Conservation (phyloP, 2,797 vertebrate species). For the Cyclopterus lumpus region DNA sequence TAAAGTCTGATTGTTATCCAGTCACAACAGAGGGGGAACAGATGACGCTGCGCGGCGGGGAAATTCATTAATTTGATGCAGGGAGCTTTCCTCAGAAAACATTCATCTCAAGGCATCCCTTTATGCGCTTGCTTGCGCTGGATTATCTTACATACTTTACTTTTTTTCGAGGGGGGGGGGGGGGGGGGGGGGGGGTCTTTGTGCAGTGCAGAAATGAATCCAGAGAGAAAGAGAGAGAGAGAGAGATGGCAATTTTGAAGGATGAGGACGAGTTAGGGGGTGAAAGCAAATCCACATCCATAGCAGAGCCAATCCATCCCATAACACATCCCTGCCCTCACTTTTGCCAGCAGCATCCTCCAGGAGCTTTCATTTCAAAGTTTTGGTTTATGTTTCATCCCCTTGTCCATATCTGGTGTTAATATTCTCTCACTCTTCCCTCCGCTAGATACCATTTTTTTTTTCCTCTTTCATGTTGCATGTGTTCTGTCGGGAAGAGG, state of each 20-base stretch:
- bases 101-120: conserved; percentile 35
- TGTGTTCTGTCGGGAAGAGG: conserved; percentile 51
- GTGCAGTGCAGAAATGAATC: not conserved
- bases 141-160: conserved; percentile 41
- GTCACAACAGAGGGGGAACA: conserved; percentile 57
- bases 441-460: not conserved
- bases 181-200: conserved; percentile 24
- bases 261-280: not conserved
- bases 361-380: conserved; percentile 15
- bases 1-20: conserved; percentile 58
- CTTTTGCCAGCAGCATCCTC: conserved; percentile 27
- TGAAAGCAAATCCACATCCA: not conserved
- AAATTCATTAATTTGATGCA: conserved; percentile 45
- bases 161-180: conserved; percentile 5
- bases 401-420: not conserved
- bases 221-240: not conserved
- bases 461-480: conserved; percentile 16
- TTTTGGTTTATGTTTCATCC: conserved; percentile 11
- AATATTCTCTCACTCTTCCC: conserved; percentile 20
- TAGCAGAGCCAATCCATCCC: not conserved
- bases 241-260: not conserved
- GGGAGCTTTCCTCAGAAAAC: conserved; percentile 30
- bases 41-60: conserved; percentile 54
- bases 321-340: not conserved
- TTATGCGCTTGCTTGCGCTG: conserved; percentile 19